Base-by-base conservation (phyloP, 2,888 invertebrate genomes). In the Cosmia pyralina region DNA sequence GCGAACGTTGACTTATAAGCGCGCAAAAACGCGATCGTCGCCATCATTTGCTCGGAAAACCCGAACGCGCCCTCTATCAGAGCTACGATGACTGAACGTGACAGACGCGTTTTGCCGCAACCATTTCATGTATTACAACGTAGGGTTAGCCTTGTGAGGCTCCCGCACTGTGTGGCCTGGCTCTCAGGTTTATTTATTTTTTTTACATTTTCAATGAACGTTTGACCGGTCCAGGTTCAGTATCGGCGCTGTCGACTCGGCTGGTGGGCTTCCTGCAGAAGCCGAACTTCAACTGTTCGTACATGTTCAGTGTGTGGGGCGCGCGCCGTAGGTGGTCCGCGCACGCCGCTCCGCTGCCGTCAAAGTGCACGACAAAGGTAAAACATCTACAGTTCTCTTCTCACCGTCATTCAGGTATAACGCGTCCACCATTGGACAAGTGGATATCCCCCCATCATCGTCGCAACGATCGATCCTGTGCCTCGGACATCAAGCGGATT, bases 261-360 rank as follows among this genome's bases (percentile, higher is more conserved):
- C 88, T 96, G 70, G 95, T 96, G 72, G 95, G 93, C 1, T 96
- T 96, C 93, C 93, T 96, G 84, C 95, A 95, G 90, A 94, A 95
- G 91, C 96, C 96, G 58, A 86, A 90, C 34, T 90, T 92, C 63
- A 95, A 96, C 92, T 94, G 94, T 0, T 95, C 95, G 87, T 96
- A 96, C 91, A 4, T 4, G 93, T 95, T 79, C 93, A 96, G 10
- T 95, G 97, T 75, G 93, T 95, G 55, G 94, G 94, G 8, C 93
- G 94, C 58, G 89, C 95, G 62, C 90, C 94, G 66, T 89, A 94
- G 97, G 96, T 75, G 97, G 97, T 62, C 96, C 65, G 97, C 97
- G 62, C 28, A 28, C 96, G 97, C 68, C 96, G 97, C 81, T 96
- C 97, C 57, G 97, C 97, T 69, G 97, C 97, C 83, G 97, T 96